Base-by-base conservation (phyloP, 2,888 invertebrate genomes). In the Erynnis tages region DNA sequence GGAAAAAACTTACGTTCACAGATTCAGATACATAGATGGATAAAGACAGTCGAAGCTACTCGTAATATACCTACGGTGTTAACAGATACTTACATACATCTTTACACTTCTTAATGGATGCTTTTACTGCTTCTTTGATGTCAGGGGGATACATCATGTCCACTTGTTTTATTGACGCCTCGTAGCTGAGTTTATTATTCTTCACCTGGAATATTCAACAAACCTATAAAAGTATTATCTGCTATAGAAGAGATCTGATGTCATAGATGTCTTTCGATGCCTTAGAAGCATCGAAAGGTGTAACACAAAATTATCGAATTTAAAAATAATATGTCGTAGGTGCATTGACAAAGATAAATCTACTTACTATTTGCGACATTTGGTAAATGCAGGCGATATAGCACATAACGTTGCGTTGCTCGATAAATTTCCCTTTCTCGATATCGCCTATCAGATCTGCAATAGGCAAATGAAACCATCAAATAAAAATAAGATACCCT, bases 301-400 rank as follows among this genome's bases (percentile, higher is more conserved):
- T n/a, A n/a, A n/a, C n/a, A n/a, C n/a, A n/a, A n/a, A n/a, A n/a
- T n/a, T n/a, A n/a, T n/a, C n/a, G n/a, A n/a, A n/a, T n/a, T n/a
- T n/a, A n/a, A n/a, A n/a, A n/a, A n/a, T n/a, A n/a, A n/a, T n/a
- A n/a, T n/a, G n/a, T n/a, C n/a, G n/a, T n/a, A n/a, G n/a, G n/a
- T n/a, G n/a, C n/a, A n/a, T n/a, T n/a, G n/a, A n/a, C n/a, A n/a
- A 1, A 19, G 16, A 29, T 53, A n/a, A n/a, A n/a, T n/a, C n/a
- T 49, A 69, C 85, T 72, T 68, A 88, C 88, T 43, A 82, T 55
- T 67, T 80, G 79, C 1, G 71, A 69, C 79, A 84, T 73, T 67
- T 83, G 82, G 57, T 73, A 86, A 50, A 88, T 73, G 53, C 88
- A 88, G 8, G 86, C 83, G 29, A 88, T 80, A 57, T 86, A 88